A percentile compares a stretch with the other conserved stretches of the same genome.
Evolutionary conservation across 2,888 invertebrate species (phyloP).

Genomic region (Leptinotarsa tumamoca): DNA sequence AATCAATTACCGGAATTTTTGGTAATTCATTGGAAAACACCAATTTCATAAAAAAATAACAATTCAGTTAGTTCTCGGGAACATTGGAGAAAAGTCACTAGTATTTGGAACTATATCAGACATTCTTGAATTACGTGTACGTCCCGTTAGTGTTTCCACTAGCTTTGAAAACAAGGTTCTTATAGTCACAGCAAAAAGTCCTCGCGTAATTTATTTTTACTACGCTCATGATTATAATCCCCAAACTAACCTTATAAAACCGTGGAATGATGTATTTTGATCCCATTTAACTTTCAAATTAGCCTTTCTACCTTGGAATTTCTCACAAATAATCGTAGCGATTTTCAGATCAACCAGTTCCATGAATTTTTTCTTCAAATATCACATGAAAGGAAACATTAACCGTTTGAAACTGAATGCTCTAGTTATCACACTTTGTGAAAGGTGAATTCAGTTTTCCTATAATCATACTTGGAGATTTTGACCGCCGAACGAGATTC

Average conservation of each 20-base stretch:
- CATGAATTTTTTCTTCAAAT: conserved; percentile 28
- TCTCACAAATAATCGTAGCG: conserved; percentile 29
- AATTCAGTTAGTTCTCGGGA: no score
- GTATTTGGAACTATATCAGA: background rate
- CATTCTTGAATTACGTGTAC: no score
- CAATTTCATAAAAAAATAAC: no score
- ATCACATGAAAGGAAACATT: background rate
- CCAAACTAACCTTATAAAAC: conserved; percentile 38
- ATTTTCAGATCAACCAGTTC: conserved; percentile 28
- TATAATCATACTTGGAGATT: background rate
- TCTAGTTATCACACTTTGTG: background rate
- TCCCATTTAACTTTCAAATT: conserved; percentile 46
- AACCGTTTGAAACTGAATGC: background rate
- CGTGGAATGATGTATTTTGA: conserved; percentile 41
- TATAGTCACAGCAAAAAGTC: background rate
- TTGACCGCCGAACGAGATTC: no score
- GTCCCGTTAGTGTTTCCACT: no score
- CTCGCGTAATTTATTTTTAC: background rate
- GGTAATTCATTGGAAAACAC: no score
- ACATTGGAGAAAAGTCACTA: no score
- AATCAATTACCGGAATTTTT: no score
- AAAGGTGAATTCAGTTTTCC: background rate
- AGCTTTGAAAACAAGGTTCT: no score
- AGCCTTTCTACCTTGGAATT: conserved; percentile 28
- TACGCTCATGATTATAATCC: conserved; percentile 29